A percentile compares a stretch with the other conserved stretches of the same genome.
These are phyloP conservation scores for Scaptomyza tumidula DNA, from an alignment of 2,888 invertebrate species.

Conservation along the genomic window DNA sequence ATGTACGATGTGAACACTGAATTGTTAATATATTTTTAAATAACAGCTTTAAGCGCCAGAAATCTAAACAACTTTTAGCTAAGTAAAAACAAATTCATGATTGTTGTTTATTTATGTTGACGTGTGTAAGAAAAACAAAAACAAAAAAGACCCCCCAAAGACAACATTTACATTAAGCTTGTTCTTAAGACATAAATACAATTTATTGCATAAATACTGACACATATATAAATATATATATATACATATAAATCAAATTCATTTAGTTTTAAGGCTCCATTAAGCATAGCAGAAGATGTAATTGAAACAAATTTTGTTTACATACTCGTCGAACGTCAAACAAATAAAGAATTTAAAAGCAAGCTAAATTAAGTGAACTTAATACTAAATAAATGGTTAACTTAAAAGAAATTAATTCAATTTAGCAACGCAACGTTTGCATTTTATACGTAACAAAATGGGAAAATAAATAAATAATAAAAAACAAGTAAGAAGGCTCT, in stretches of 20 bases:
- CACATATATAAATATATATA: conserved; percentile 28
- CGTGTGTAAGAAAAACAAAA: conserved; percentile 3
- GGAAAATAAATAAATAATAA: not conserved
- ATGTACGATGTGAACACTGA: conserved; percentile 62
- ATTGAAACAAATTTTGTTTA: conserved; percentile 50
- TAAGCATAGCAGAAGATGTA: conserved; percentile 72
- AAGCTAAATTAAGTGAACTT: conserved; percentile 57
- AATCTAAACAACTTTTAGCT: conserved; percentile 61
- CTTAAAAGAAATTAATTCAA: conserved; percentile 67
- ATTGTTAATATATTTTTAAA: conserved; percentile 82
- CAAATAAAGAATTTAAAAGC: conserved; percentile 68
- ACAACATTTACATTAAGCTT: conserved; percentile 61
- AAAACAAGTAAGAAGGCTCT: too few relatives aligned
- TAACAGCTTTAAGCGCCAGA: conserved; percentile 77
- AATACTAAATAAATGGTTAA: conserved; percentile 56
- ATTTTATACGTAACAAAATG: conserved; percentile 75
- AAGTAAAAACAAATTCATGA: conserved; percentile 70
- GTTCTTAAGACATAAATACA: conserved; percentile 61
- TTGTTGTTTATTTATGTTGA: conserved; percentile 74
- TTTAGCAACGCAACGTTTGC: conserved; percentile 75
- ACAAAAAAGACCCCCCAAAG: conserved; percentile 21
- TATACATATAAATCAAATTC: conserved; percentile 65
- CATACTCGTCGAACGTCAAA: conserved; percentile 30
- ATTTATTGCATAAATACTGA: conserved; percentile 42
- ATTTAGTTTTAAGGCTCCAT: conserved; percentile 61